Percentiles rank a stretch among this genome's conserved stretches.
Evolutionary conservation across 2,797 vertebrate genomes (phyloP).

Genomic region (Remorina albescens): DNA sequence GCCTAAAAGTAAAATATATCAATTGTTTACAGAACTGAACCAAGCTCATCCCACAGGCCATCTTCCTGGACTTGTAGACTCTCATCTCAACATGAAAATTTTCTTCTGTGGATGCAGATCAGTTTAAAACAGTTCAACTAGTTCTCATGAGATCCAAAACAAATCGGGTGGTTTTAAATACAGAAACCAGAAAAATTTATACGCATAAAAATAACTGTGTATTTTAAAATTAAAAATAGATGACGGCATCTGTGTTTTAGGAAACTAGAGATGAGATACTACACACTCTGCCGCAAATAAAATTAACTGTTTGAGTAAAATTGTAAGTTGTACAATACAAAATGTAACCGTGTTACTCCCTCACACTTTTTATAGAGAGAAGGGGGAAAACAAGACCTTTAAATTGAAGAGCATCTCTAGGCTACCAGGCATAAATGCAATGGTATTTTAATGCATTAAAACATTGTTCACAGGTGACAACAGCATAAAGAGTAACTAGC

Average conservation of each 20-base stretch:
- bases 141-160: not conserved
- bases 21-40: not conserved
- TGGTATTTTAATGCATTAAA: too few relatives aligned
- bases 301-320: too few relatives aligned
- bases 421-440: too few relatives aligned
- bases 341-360: too few relatives aligned
- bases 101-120: not conserved
- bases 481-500: too few relatives aligned
- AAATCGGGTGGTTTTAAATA: slow-evolving; percentile 17
- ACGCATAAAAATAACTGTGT: not conserved
- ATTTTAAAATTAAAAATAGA: not conserved
- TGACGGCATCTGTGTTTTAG: not conserved
- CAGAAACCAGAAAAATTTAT: not conserved
- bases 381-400: too few relatives aligned
- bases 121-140: not conserved
- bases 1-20: not conserved
- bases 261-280: not conserved
- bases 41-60: not conserved
- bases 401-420: too few relatives aligned
- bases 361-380: too few relatives aligned
- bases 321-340: too few relatives aligned
- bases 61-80: not conserved
- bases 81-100: not conserved
- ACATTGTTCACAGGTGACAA: too few relatives aligned
- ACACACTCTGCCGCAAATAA: too few relatives aligned